Evolutionary conservation across 1,140 invertebrate genomes (phyloP).

Genomic region (Cydia pomonella): DNA sequence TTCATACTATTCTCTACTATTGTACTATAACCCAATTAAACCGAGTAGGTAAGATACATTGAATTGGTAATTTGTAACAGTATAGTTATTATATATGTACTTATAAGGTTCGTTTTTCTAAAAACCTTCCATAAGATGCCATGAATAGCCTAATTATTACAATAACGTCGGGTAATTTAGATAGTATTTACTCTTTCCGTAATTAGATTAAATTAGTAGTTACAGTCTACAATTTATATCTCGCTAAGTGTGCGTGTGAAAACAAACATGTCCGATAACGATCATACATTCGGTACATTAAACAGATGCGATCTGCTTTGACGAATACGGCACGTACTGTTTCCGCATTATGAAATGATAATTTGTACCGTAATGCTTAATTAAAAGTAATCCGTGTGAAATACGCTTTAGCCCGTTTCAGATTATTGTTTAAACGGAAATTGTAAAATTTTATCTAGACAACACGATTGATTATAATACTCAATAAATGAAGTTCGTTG

Average conservation of each 20-base stretch:
- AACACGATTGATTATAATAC: neutral
- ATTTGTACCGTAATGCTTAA: constrained; percentile 5
- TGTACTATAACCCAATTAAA: too few species aligned
- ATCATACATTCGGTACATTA: constrained; percentile 25
- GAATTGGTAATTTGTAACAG: too few species aligned
- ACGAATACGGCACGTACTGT: neutral
- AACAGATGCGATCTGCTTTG: neutral
- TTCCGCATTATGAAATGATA: neutral
- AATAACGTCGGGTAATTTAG: neutral
- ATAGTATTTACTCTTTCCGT: neutral
- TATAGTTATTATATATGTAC: too few species aligned
- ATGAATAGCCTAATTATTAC: neutral
- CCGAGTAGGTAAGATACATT: too few species aligned
- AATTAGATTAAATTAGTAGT: neutral
- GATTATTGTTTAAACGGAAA: neutral
- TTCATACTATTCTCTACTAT: too few species aligned
- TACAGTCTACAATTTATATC: constrained; percentile 1
- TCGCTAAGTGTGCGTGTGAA: neutral
- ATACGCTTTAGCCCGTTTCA: neutral
- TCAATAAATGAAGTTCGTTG: neutral
- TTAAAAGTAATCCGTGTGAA: neutral
- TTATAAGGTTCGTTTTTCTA: too few species aligned
- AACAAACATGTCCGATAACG: constrained; percentile 24
- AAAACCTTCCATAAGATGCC: neutral
- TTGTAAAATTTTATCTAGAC: neutral